Evolutionary conservation across 1,140 invertebrate genomes (phyloP), one percentile per base, ranked within the genome.

Genomic region (Oscheius sp.): DNA sequence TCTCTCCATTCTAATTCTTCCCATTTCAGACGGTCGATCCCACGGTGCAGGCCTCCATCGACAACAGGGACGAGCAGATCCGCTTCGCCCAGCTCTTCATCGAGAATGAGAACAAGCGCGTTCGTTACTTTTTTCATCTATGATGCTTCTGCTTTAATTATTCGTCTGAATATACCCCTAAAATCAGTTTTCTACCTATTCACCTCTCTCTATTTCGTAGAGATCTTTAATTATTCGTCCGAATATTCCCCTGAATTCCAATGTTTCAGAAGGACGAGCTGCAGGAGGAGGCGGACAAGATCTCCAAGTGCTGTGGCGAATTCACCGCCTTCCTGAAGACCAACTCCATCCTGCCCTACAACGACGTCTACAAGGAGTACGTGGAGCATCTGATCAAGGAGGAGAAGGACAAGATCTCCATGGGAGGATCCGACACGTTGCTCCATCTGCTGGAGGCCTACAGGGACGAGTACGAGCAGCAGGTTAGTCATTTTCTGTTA

Each of bases 341-440:
- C 13, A 73, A 78, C 76, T 59, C 78, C 10, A 78, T 80, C 26
- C 29, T 58, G 18, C 62, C 78, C n/a, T 77, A 38, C 29, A 80
- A 78, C 52, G 76, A 78, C 65, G 79, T 45, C n/a, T 42, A 59
- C 26, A 28, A 58, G 15, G 75, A 75, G 18, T 78, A 78, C 49
- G 20, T 80, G 28, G 15, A 79, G 61, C 52, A 75, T n/a, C n/a
- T 49, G 23, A 77, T 78, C 49, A 58, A 61, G 26, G 69, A 66
- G n/a, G 4, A 52, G 23, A 59, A 68, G 63, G 10, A 69, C 58
- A 13, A 29, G 28, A 28, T 20, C 20, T 20, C 29, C 70, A 3
- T 29, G 67, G 31, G 66, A 72, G 29, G 34, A 20, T 15, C 65
- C 7, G 59, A 32, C 23, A 65, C 7, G 7, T 42, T 28, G 31